Evolutionary conservation across 2,888 invertebrate species (phyloP).

Genomic region (Ectemnius cavifrons): DNA sequence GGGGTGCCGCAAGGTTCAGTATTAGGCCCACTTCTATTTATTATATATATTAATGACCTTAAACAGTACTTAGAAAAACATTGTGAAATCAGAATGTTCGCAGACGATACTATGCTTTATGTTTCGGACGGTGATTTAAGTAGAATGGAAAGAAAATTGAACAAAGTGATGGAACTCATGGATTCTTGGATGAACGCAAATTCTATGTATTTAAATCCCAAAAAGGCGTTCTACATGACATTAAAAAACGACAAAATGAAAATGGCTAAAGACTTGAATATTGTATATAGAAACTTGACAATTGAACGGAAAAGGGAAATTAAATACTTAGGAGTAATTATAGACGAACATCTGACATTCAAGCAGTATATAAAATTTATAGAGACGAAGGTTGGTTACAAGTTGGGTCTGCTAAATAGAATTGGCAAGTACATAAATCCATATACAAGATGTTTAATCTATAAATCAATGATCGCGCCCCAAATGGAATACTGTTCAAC

Average conservation of each 20-base stretch:
- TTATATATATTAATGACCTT: background rate
- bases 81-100: background rate
- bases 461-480: too few species aligned
- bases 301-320: background rate
- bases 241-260: too few species aligned
- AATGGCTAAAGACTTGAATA: too few species aligned
- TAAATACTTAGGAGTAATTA: slow-evolving; percentile 11
- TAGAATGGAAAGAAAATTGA: background rate
- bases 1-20: too few species aligned
- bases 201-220: too few species aligned
- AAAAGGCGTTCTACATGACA: too few species aligned
- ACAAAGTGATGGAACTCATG: background rate
- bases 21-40: too few species aligned
- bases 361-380: background rate
- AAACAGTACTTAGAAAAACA: too few species aligned
- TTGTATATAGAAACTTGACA: background rate
- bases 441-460: too few species aligned
- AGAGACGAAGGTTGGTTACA: background rate
- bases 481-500: too few species aligned
- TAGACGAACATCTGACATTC: slow-evolving; percentile 2
- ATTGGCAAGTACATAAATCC: too few species aligned
- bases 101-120: background rate
- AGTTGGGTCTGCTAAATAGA: background rate
- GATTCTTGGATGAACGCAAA: too few species aligned
- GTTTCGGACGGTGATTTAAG: background rate